Base-by-base conservation (phyloP, 2,888 invertebrate species). In the Noctua fimbriata region DNA sequence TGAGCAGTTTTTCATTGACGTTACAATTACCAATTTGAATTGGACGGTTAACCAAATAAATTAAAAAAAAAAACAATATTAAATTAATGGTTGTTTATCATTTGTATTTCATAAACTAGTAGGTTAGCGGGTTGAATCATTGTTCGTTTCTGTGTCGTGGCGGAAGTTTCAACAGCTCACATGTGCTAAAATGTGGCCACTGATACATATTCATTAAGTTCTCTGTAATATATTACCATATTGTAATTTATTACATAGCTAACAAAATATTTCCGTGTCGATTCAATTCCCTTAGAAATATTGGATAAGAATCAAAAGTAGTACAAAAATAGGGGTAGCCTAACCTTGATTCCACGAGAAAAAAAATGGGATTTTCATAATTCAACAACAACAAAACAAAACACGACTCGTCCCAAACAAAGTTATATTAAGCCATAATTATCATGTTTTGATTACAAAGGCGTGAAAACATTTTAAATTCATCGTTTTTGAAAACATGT, bases 151-250 rank as follows among this genome's bases (percentile, higher is more conserved):
- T 83, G 74, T 83, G 76, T 85, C 88, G 72, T 74, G 76, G 73
- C 87, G 90, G 89, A 90, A 85, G 78, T 83, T 82, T 86, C 74
- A 60, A 78, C 74, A 70, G 49, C 44, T 77, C 70, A 70, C 70
- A 82, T 87, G 85, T 81, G 79, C 76, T 83, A 79, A 88, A 89
- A 87, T 87, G 84, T 87, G 72, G 67, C 67, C 69, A 73, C 71
- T 85, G 83, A 72, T 87, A 81, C 75, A 82, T 84, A 87, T 87
- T 85, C 67, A 82, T 86, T 76, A 58, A 70, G 41, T 55, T 80
- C 18, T 52, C 52, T 24, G 73, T 55, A 71, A 79, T 77, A 78
- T 41, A 85, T 88, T 77, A 69, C 78, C 76, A 83, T 81, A 73
- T 71, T 63, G 5, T 58, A 58, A 58, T 58, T n/a, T 24, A n/a